Evolutionary conservation across 2,888 invertebrate genomes (phyloP).

Genomic region (Callosobruchus maculatus): DNA sequence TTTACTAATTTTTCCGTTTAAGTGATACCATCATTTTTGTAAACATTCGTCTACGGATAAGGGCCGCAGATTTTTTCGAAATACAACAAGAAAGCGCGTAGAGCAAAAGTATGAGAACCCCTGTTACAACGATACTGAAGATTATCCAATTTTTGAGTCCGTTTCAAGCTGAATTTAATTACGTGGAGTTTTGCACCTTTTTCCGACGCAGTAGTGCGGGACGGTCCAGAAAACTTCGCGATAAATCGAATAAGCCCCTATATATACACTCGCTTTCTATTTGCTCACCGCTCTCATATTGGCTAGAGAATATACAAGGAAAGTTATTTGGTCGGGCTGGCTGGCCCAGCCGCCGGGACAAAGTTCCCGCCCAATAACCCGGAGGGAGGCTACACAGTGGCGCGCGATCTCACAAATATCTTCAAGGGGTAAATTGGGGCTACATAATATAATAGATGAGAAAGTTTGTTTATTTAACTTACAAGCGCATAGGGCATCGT

Average conservation of each 20-base stretch:
- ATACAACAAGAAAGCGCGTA: no score
- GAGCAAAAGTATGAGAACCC: no score
- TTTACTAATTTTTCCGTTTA: no score
- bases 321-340: conserved; percentile 34
- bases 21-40: no score
- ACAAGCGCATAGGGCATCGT: no score
- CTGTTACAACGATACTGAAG: neutral
- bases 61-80: no score
- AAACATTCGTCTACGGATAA: no score
- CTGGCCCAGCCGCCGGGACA: neutral
- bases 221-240: conserved; percentile 40
- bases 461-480: no score
- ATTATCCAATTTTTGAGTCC: neutral
- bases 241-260: conserved; percentile 48
- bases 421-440: no score
- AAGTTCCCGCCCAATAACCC: neutral
- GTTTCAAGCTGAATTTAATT: neutral
- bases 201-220: neutral
- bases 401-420: neutral
- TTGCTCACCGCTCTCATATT: conserved; percentile 36
- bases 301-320: conserved; percentile 37
- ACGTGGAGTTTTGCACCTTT: neutral
- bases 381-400: neutral
- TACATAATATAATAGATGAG: no score
- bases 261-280: conserved; percentile 40